These are phyloP conservation scores for Sterna hirundo DNA, from an alignment of 2,113 vertebrate species.

Conservation along the genomic window DNA sequence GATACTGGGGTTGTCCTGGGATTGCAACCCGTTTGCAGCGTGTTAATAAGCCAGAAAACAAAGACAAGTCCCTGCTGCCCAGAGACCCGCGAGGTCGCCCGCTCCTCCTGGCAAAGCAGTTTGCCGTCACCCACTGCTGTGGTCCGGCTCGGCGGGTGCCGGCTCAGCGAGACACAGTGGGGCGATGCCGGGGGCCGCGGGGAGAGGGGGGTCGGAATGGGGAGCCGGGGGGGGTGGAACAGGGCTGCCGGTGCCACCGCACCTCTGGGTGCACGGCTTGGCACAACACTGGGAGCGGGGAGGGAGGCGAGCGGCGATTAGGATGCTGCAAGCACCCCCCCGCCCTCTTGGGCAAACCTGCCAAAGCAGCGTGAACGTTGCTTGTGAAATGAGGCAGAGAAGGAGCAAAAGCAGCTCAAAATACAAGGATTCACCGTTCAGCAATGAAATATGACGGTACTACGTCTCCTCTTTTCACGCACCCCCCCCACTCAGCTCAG, in stretches of 20 bases:
- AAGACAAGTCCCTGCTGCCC: not conserved
- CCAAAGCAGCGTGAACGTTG: not conserved
- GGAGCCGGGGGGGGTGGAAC: not conserved
- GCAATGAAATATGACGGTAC: rapidly evolving
- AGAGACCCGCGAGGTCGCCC: rapidly evolving
- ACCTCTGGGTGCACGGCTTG: rapidly evolving
- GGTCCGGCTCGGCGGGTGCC: not conserved
- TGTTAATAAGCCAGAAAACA: not conserved
- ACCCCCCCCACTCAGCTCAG: not conserved
- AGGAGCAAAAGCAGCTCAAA: not conserved
- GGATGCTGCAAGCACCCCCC: not conserved
- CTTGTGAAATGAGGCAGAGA: not conserved
- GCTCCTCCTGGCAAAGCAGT: not conserved
- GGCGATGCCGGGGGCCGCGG: not conserved
- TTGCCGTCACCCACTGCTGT: not conserved
- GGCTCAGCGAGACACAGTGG: not conserved
- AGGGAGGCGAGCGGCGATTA: not conserved
- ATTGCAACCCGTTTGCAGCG: not conserved
- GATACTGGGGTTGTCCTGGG: not conserved
- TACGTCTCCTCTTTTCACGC: not conserved
- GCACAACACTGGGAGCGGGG: rapidly evolving
- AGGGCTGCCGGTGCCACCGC: not conserved
- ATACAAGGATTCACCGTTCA: not conserved
- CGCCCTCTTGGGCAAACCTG: not conserved
- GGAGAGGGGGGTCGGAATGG: not conserved